A percentile compares a stretch with the other conserved stretches of the same genome.
Conservation (phyloP, 2,113 vertebrate species). For the Centropus bengalensis region DNA sequence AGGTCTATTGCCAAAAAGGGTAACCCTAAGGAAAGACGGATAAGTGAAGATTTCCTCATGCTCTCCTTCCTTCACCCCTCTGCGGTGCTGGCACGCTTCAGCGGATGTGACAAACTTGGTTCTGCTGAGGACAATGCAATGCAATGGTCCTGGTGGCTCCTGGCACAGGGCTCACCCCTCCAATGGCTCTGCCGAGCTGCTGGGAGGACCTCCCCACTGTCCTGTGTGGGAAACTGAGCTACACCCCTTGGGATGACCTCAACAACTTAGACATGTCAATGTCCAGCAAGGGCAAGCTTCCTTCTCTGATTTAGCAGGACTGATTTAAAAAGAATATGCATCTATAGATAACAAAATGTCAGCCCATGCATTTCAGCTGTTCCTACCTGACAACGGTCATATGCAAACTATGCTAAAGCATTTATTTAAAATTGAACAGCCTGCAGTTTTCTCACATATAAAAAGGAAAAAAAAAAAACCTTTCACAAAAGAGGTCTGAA, state of each 20-base stretch:
- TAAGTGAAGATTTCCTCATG: background rate
- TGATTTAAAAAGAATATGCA: background rate
- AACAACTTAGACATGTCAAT: too few species aligned
- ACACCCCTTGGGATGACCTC: background rate
- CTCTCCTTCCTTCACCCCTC: background rate
- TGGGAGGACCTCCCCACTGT: background rate
- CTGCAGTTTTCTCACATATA: background rate
- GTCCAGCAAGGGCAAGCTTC: background rate
- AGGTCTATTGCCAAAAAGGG: background rate
- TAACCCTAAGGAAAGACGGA: background rate
- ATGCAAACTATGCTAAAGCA: background rate
- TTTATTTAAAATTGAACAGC: background rate
- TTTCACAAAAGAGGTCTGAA: background rate
- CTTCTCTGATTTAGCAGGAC: background rate
- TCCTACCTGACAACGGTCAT: background rate
- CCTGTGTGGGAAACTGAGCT: background rate
- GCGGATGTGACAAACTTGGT: background rate
- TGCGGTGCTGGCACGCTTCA: background rate
- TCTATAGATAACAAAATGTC: accelerated
- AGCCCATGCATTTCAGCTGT: accelerated
- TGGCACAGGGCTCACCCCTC: background rate
- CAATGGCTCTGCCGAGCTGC: background rate
- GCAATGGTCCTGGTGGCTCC: background rate
- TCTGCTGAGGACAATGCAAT: constrained; percentile 5
- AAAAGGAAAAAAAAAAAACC: background rate